These are phyloP conservation scores for Ormyrus thymus DNA, from an alignment of 2,888 invertebrate species.

Conservation along the genomic window DNA sequence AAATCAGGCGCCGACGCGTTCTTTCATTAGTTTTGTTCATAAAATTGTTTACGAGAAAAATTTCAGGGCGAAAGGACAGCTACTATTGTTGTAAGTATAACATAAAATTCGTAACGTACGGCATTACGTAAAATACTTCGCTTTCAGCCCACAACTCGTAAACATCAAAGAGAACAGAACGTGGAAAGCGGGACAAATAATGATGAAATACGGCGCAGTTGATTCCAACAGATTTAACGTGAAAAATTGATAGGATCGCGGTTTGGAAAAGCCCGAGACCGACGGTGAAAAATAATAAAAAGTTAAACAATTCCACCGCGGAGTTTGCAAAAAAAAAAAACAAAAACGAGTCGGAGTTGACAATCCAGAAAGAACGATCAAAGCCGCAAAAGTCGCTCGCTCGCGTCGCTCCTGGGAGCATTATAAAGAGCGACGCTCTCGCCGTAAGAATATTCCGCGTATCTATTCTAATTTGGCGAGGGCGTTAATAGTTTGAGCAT, in stretches of 20 bases:
- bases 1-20: slow-evolving; percentile 19
- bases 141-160: slow-evolving; percentile 32
- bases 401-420: slow-evolving; percentile 27
- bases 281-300: neutral
- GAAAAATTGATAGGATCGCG: slow-evolving; percentile 38
- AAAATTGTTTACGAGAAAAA: slow-evolving; percentile 45
- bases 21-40: slow-evolving; percentile 47
- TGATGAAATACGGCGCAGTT: slow-evolving; percentile 44
- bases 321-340: too few relatives aligned
- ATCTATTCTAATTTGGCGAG: slow-evolving; percentile 57
- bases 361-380: slow-evolving; percentile 21
- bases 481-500: slow-evolving; percentile 65
- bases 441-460: slow-evolving; percentile 45
- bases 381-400: neutral
- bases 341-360: neutral
- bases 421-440: slow-evolving; percentile 22
- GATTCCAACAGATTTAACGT: slow-evolving; percentile 29
- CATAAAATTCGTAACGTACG: slow-evolving; percentile 48
- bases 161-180: slow-evolving; percentile 49
- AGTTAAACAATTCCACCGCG: neutral
- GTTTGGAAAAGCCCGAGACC: neutral
- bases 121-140: slow-evolving; percentile 43
- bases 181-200: slow-evolving; percentile 49
- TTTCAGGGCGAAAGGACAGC: slow-evolving; percentile 19
- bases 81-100: slow-evolving; percentile 40